Evolutionary conservation across 2,797 vertebrate genomes (phyloP).

Genomic region (Parambassis ranga): DNA sequence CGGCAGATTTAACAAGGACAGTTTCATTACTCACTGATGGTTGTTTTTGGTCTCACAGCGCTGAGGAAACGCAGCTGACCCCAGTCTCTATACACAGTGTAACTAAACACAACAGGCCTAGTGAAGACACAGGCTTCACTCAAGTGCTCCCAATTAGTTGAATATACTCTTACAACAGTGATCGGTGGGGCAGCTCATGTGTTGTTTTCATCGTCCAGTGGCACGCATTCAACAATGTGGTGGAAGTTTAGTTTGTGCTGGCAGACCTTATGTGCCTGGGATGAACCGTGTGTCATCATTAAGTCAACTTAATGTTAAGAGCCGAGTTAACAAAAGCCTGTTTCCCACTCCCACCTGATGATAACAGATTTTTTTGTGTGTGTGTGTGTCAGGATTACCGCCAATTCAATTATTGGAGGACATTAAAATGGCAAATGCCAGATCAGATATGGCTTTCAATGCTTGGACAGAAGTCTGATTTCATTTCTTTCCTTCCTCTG

Average conservation of each 20-base stretch:
- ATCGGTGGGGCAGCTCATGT: not conserved
- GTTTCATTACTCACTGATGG: slow-evolving; percentile 65
- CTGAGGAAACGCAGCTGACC: slow-evolving; percentile 64
- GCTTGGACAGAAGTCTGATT: slow-evolving; percentile 31
- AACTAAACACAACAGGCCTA: slow-evolving; percentile 46
- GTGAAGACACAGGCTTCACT: slow-evolving; percentile 9
- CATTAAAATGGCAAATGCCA: slow-evolving; percentile 15
- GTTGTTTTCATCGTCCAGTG: slow-evolving; percentile 11
- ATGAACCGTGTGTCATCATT: slow-evolving; percentile 12
- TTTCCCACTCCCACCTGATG: not conserved
- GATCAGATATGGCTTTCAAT: slow-evolving; percentile 47
- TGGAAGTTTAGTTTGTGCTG: slow-evolving; percentile 16
- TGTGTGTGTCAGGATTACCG: not conserved
- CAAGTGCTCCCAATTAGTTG: slow-evolving; percentile 17
- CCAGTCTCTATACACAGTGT: slow-evolving; percentile 52
- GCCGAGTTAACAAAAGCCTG: not conserved
- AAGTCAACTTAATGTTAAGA: not conserved
- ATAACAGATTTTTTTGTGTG: not conserved
- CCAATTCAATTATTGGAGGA: slow-evolving; percentile 13
- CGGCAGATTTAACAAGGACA: slow-evolving; percentile 56
- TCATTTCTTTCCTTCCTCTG: too few relatives aligned
- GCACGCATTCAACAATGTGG: slow-evolving; percentile 10
- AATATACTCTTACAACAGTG: slow-evolving; percentile 19
- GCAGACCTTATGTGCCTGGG: slow-evolving; percentile 12
- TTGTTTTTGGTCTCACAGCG: slow-evolving; percentile 53